Evolutionary conservation across 2,888 invertebrate genomes (phyloP).

Genomic region (Acrocera orbiculus): DNA sequence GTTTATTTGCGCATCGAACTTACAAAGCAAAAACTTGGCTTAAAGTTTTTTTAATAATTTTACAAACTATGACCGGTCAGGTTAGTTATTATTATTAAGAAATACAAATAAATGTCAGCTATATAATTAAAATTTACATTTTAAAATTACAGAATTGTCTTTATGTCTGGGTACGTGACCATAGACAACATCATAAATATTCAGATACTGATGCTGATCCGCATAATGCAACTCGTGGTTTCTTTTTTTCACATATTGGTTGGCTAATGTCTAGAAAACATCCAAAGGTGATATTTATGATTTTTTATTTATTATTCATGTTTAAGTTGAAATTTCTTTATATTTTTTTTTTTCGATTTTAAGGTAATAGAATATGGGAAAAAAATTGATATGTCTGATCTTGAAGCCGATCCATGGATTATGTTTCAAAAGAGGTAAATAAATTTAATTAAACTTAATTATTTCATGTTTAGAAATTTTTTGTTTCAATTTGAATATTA

Average conservation of each 20-base stretch:
- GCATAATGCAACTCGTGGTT: slow-evolving; percentile 61
- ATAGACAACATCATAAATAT: slow-evolving; percentile 65
- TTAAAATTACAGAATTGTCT: slow-evolving; percentile 42
- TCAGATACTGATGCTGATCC: slow-evolving; percentile 58
- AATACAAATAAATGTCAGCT: neutral
- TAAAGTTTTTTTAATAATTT: slow-evolving; percentile 40
- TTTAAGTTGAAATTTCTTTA: no score
- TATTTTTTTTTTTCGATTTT: neutral
- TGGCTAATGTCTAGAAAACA: slow-evolving; percentile 70
- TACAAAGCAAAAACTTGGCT: slow-evolving; percentile 54
- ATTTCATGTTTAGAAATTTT: no score
- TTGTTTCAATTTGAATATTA: no score
- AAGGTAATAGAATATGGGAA: slow-evolving; percentile 55
- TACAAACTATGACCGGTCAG: slow-evolving; percentile 61
- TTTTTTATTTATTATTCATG: no score
- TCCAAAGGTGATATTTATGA: slow-evolving; percentile 45
- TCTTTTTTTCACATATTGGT: slow-evolving; percentile 77
- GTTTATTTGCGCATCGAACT: slow-evolving; percentile 58
- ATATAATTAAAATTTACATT: slow-evolving; percentile 2
- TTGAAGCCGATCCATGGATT: slow-evolving; percentile 62
- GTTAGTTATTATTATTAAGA: slow-evolving; percentile 30
- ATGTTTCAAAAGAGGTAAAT: slow-evolving; percentile 64
- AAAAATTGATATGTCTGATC: slow-evolving; percentile 62
- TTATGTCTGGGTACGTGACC: slow-evolving; percentile 64
- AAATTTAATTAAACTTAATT: no score